Conservation (phyloP, 2,113 vertebrate species). For the Cygnus buccinator region DNA sequence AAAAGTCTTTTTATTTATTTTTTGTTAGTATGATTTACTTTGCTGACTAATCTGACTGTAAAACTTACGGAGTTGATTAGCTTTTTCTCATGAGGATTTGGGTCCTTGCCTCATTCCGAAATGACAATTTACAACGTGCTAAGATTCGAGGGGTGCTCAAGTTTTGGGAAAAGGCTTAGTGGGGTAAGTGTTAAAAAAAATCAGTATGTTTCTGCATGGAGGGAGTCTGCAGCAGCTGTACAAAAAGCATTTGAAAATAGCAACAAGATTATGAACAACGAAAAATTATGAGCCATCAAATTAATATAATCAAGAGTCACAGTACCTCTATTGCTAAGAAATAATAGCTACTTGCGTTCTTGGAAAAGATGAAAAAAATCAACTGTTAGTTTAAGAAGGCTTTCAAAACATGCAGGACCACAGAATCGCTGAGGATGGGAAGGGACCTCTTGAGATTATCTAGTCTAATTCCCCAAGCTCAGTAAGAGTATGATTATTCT, state of each 20-base stretch:
- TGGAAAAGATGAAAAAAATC: background rate
- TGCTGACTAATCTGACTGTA: background rate
- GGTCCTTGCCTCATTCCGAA: background rate
- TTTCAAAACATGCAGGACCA: background rate
- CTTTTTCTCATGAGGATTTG: background rate
- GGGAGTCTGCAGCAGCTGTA: background rate
- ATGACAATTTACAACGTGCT: background rate
- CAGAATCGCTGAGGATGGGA: background rate
- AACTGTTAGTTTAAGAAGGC: background rate
- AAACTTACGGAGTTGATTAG: background rate
- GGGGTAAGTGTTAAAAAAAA: background rate
- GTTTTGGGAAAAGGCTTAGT: background rate
- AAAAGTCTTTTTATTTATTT: background rate
- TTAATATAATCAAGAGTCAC: slow-evolving; percentile 21
- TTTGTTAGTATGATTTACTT: background rate
- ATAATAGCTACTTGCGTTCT: slow-evolving; percentile 4
- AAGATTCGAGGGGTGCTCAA: background rate
- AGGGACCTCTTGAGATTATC: background rate
- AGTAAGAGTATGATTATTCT: background rate
- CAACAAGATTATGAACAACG: background rate
- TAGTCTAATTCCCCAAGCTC: background rate
- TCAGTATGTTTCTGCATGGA: background rate
- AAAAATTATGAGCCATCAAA: background rate
- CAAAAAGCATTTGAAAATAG: background rate
- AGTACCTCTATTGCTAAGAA: slow-evolving; percentile 2